Percentiles rank a stretch among this genome's conserved stretches.
phyloP scores from a whole-genome alignment of 2,113 vertebrate genomes.

The Seriola rivoliana region DNA sequence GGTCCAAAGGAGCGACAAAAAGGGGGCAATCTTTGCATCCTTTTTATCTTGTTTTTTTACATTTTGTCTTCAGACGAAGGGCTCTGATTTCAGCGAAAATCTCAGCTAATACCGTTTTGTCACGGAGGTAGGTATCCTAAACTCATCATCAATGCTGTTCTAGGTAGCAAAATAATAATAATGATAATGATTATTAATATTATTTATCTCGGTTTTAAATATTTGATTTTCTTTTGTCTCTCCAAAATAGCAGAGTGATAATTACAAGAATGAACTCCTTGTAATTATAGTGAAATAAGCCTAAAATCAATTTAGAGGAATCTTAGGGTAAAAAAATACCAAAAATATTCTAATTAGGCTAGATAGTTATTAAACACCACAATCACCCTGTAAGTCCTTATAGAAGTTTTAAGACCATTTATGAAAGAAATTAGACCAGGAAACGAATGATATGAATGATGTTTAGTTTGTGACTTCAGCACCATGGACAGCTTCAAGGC shows the following conservation, averaged over 20 bases:
- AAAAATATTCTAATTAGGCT: not conserved
- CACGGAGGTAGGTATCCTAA: conserved; percentile 58
- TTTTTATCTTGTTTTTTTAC: not conserved
- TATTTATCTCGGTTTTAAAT: not conserved
- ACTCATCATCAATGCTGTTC: not conserved
- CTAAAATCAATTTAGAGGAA: not conserved
- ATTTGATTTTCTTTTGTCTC: too few species aligned
- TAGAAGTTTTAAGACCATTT: not conserved
- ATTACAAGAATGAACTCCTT: not conserved
- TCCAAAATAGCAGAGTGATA: not conserved
- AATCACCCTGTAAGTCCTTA: not conserved
- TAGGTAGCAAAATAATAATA: too few species aligned
- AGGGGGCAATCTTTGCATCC: not conserved
- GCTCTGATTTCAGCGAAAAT: conserved; percentile 21
- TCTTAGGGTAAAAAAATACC: not conserved
- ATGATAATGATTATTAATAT: too few species aligned
- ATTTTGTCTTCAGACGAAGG: not conserved
- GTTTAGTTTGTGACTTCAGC: conserved; percentile 69
- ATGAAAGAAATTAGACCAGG: not conserved
- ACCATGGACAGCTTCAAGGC: conserved; percentile 74
- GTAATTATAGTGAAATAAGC: too few species aligned
- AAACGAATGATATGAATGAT: not conserved
- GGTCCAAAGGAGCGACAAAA: conserved; percentile 8
- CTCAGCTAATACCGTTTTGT: conserved; percentile 47
- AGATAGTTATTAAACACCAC: not conserved